Percentiles rank a stretch among this genome's conserved stretches.
phyloP scores from a whole-genome alignment of 2,797 vertebrate genomes.

The Allobates femoralis region DNA sequence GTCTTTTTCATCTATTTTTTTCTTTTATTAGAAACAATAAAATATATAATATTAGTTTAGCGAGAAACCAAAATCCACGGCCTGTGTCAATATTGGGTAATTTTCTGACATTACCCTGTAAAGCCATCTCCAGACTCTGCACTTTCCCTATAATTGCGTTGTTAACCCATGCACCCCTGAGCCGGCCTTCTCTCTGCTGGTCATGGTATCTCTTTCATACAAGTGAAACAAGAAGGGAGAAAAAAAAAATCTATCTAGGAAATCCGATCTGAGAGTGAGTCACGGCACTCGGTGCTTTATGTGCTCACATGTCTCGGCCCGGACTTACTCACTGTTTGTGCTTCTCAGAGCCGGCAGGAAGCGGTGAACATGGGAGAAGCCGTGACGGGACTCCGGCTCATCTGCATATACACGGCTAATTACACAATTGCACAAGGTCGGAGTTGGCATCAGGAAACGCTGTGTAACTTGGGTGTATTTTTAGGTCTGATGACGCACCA shows the following conservation, averaged over 20 bases:
- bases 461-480: background rate
- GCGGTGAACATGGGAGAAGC: conserved; percentile 65
- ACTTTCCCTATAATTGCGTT: too few species aligned
- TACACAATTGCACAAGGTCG: conserved; percentile 59
- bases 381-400: too few species aligned
- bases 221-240: background rate
- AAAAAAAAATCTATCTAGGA: conserved; percentile 29
- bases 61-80: too few species aligned
- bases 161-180: background rate
- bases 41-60: too few species aligned
- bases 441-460: conserved; percentile 69
- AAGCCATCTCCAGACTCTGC: too few species aligned
- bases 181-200: conserved; percentile 14
- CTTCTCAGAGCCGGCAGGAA: conserved; percentile 70
- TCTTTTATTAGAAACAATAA: too few species aligned
- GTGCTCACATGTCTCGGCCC: conserved; percentile 54
- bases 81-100: too few species aligned
- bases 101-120: too few species aligned
- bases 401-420: conserved; percentile 54
- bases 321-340: conserved; percentile 64
- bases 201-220: conserved; percentile 37
- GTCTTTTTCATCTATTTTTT: too few species aligned
- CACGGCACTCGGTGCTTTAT: conserved; percentile 36
- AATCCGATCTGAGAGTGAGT: conserved; percentile 28
- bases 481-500: background rate